Percentiles rank a stretch among this genome's conserved stretches.
phyloP scores from a whole-genome alignment of 2,113 vertebrate genomes.

The Antigone vipio region DNA sequence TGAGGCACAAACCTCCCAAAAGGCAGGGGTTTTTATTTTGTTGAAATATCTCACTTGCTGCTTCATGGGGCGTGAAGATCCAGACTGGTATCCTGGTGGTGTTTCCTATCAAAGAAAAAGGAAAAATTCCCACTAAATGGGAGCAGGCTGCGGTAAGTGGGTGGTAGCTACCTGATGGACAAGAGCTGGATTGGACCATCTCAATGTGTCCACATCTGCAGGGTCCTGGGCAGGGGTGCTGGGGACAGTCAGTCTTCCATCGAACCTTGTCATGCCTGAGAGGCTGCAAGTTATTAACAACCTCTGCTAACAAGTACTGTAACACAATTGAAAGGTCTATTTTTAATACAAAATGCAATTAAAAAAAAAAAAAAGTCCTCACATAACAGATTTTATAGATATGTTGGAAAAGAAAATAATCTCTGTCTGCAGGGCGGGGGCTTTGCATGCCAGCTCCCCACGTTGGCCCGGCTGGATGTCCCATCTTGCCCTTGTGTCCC shows the following conservation, averaged over 20 bases:
- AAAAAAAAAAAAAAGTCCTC: not conserved
- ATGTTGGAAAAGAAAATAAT: constrained; percentile 16
- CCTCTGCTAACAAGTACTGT: not conserved
- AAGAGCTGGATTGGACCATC: not conserved
- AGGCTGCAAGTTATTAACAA: not conserved
- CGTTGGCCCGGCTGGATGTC: not conserved
- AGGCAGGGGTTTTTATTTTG: not conserved
- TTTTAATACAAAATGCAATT: not conserved
- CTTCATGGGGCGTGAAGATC: not conserved
- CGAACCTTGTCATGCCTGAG: not conserved
- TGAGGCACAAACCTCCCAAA: not conserved
- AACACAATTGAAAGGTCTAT: not conserved
- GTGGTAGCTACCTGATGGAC: not conserved
- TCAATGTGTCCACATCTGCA: not conserved
- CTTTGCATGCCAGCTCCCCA: not conserved
- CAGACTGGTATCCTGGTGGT: not conserved
- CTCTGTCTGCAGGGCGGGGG: not conserved
- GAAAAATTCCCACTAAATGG: not conserved
- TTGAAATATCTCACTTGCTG: not conserved
- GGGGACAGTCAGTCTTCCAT: not conserved
- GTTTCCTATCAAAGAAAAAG: not conserved
- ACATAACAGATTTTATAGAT: not conserved
- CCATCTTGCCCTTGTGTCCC: not conserved
- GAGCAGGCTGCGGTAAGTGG: not conserved
- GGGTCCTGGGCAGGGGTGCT: not conserved